phyloP scores from a whole-genome alignment of 2,888 invertebrate species.

The Tryphoninae sp. region DNA sequence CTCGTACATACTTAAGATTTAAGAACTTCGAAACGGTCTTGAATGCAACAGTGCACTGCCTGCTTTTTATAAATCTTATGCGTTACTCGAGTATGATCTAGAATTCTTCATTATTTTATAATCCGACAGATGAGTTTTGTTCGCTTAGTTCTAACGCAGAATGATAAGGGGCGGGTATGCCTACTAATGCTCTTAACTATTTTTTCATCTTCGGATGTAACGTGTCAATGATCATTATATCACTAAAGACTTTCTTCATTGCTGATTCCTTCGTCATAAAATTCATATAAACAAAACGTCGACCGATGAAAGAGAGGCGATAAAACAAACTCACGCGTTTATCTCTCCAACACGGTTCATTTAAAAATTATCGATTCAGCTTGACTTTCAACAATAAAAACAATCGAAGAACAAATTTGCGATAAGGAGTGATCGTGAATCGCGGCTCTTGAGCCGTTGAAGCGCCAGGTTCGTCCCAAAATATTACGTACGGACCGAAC shows the following conservation, averaged over 20 bases:
- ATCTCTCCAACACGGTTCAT: slow-evolving; percentile 18
- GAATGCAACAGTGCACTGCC: slow-evolving; percentile 54
- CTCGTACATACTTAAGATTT: background rate
- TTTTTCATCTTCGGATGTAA: slow-evolving; percentile 12
- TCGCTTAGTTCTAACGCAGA: slow-evolving; percentile 33
- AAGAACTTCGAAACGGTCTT: slow-evolving; percentile 16
- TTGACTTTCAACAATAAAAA: slow-evolving; percentile 22
- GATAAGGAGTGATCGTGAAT: slow-evolving; percentile 16
- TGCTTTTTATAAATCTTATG: slow-evolving; percentile 47
- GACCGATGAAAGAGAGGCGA: slow-evolving; percentile 35
- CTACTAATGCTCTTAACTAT: slow-evolving; percentile 19
- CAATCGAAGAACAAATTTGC: slow-evolving; percentile 22
- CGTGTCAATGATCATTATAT: slow-evolving; percentile 5
- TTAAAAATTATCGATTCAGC: slow-evolving; percentile 16
- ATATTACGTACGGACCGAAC: slow-evolving; percentile 30
- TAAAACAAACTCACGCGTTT: slow-evolving; percentile 24
- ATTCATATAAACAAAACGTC: slow-evolving; percentile 52
- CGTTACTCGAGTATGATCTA: slow-evolving; percentile 41
- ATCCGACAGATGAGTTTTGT: slow-evolving; percentile 39
- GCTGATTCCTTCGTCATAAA: slow-evolving; percentile 31
- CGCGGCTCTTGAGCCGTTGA: background rate
- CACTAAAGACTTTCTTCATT: slow-evolving; percentile 49
- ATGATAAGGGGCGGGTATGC: background rate
- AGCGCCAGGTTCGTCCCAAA: slow-evolving; percentile 18
- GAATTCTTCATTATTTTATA: slow-evolving; percentile 44